Base-by-base conservation (phyloP, 1,140 invertebrate genomes). In the Achatina immaculata region DNA sequence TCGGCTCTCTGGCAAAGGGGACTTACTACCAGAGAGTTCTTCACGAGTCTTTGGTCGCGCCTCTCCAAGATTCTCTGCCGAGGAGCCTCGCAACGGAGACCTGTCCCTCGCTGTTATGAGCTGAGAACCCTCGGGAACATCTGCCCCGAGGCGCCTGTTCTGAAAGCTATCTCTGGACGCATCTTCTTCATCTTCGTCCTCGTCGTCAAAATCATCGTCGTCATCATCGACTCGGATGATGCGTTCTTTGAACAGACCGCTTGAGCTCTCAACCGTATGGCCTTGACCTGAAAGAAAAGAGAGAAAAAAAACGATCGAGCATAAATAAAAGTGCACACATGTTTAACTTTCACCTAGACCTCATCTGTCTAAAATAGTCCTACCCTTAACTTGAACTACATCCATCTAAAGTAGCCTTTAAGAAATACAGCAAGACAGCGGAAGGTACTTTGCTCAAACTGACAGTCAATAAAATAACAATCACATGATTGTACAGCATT, bases 171-270 rank as follows among this genome's bases (percentile, higher is more conserved):
- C 65, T 43, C 58, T 78, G 38, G 76, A 68, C 6, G 9, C 65
- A 31, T 77, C 74, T n/a, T 68, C 76, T 24, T 78, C 76, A 14
- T 78, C 62, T 9, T 78, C 76, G 31, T 77, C 74, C 31, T 77
- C 74, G 19, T 78, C 62, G 21, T 62, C 31, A 34, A 51, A 42
- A 28, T 31, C 28, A n/a, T 55, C 48, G 28, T 78, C 76, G 31
- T 78, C 76, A 2, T 78, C 76, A 36, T 78, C 76, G n/a, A 78
- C 76, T 1, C 76, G 76, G 6, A 78, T 78, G 42, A 78, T 78
- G 2, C 76, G 7, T 38, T 78, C 76, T 55, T 78, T 78, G 36
- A n/a, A 78, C 3, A 62, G 58, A 14, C 42, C 43, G 62, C 45
- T 77, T 24, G 62, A 68, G 76, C 43, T 68, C 38, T 68, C 38